These are phyloP conservation scores for Drosophila stalkeri DNA, from an alignment of 2,888 invertebrate genomes.

Conservation along the genomic window DNA sequence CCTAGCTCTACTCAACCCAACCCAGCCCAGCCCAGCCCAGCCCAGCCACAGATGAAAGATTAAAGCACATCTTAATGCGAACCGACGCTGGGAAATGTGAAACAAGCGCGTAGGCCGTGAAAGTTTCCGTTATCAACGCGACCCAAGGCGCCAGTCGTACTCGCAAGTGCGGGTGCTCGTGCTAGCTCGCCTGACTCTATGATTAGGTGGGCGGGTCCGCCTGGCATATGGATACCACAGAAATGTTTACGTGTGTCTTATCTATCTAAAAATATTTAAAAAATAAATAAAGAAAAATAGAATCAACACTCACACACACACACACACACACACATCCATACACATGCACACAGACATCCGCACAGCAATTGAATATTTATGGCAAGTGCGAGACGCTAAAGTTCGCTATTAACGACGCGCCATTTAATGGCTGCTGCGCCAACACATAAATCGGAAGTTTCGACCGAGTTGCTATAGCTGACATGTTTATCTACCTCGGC, in stretches of 20 bases:
- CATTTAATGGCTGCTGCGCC: conserved; percentile 32
- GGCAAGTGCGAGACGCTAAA: conserved; percentile 39
- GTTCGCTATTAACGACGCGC: conserved; percentile 30
- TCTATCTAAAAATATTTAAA: conserved; percentile 55
- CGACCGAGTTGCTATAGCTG: conserved; percentile 25
- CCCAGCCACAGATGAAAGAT: conserved; percentile 50
- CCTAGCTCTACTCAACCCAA: background rate
- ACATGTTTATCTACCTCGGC: conserved; percentile 45
- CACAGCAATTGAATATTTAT: conserved; percentile 70
- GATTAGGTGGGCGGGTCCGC: conserved; percentile 22
- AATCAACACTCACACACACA: conserved; percentile 5
- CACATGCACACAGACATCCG: background rate
- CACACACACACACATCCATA: background rate
- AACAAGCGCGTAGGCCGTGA: conserved; percentile 48
- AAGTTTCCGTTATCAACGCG: conserved; percentile 62
- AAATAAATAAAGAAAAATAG: conserved; percentile 17
- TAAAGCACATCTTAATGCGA: conserved; percentile 70
- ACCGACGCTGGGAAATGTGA: conserved; percentile 50
- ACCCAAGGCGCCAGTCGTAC: conserved; percentile 55
- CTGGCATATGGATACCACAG: conserved; percentile 29
- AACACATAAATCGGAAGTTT: conserved; percentile 52
- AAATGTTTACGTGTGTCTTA: conserved; percentile 30
- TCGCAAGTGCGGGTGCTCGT: conserved; percentile 11
- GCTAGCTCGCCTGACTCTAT: conserved; percentile 11
- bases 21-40: conserved; percentile 1